Base-by-base conservation (phyloP, 2,888 invertebrate species). In the Mimumesa dahlbomi region DNA sequence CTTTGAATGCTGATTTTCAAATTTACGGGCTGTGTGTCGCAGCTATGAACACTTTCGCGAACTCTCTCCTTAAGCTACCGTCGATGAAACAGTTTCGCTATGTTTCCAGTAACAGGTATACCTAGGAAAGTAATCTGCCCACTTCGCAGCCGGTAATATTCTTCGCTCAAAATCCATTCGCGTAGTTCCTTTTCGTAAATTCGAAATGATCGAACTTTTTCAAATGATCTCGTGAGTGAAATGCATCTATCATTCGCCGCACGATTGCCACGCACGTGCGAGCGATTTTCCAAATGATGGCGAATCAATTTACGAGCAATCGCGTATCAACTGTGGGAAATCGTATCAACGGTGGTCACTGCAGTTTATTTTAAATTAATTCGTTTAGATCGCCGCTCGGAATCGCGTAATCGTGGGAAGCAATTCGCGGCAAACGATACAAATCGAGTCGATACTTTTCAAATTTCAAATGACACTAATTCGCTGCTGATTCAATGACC, bases 351-450 rank as follows among this genome's bases (percentile, higher is more conserved):
- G 1, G 73, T 6, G 43, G 73, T 36, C 53, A 63, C 29, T 14
- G 25, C 11, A 72, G 65, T 13, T 43, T 5, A 31, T 42, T n/a
- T n/a, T n/a, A n/a, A n/a, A n/a, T n/a, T n/a, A n/a, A n/a, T n/a
- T n/a, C n/a, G n/a, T n/a, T n/a, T n/a, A n/a, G n/a, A n/a, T n/a
- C n/a, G n/a, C n/a, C n/a, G 45, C 40, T n/a, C 14, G 19, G 31
- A 70, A 72, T 73, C 43, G 29, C 7, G 25, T 54, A 61, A 66
- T 49, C 56, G 57, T 61, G 64, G 43, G 62, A 63, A 50, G 21
- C 54, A 38, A 57, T 64, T 45, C 25, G n/a, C 31, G 29, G 22
- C 58, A 58, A 73, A 18, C 46, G 53, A 46, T 38, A 53, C 58
- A n/a, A n/a, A n/a, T n/a, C n/a, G n/a, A n/a, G n/a, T n/a, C n/a